Base-by-base conservation (phyloP, 2,797 vertebrate genomes). In the Pseudocheirus occidentalis region DNA sequence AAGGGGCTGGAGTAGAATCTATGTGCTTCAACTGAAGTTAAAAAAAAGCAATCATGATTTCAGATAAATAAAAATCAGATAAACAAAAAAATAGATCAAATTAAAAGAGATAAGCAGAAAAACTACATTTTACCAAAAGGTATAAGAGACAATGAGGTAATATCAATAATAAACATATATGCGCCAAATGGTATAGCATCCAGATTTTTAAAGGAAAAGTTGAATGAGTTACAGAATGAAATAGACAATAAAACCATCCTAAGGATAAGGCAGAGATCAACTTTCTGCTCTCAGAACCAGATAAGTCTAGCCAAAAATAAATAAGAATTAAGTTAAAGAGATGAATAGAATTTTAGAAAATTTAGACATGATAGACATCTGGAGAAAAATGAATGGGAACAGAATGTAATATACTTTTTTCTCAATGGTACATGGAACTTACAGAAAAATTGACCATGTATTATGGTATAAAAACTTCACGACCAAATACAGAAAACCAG, bases 241-340 rank as follows among this genome's bases (percentile, higher is more conserved):
- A 73, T 40, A 73, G 66, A n/a, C 7, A 73, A 21, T 40, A 73
- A 40, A 73, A 73, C 16, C 9, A 40, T 73, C 40, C 18, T 40
- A 1, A 18, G 29, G 29, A 29, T 7, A 7, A 5, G n/a, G n/a
- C 1, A 0, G 1, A 0, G 0, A 2, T 73, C n/a, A 73, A 10
- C 66, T 40, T 40, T 40, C n/a, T 40, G 14, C 66, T 73, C 66
- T 73, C 18, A 21, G 16, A 73, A 40, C 18, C 40, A 21, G 16
- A 73, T 73, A 40, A 73, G 40, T 73, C 18, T 40, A 40, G 6
- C 6, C 1, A 40, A 40, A 73, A 73, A 40, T 40, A 73, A 73
- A 21, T 0, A 73, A 73, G 1, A 73, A 73, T 7, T 18, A 73
- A 40, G 66, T 18, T 40, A 73, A 73, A 6, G n/a, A 73, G 66